phyloP scores from a whole-genome alignment of 2,797 vertebrate species.

The Paramormyrops hopkinsi region DNA sequence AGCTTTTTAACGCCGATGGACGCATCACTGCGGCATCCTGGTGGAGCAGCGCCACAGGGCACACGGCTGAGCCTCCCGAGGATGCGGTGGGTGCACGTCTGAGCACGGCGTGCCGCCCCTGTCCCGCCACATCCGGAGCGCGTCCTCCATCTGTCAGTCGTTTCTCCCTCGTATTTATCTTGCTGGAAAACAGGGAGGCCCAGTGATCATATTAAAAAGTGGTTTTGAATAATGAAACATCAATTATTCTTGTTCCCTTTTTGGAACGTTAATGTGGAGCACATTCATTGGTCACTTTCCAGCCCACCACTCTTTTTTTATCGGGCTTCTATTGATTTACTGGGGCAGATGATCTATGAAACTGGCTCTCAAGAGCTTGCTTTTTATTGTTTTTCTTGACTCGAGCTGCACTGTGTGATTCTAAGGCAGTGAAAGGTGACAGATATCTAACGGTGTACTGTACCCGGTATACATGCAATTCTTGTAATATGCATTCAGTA shows the following conservation, averaged over 20 bases:
- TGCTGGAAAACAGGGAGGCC: neutral
- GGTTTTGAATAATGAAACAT: neutral
- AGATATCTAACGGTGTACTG: neutral
- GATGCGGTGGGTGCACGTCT: neutral
- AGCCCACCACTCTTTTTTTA: neutral
- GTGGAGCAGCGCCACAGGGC: neutral
- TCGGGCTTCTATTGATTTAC: neutral
- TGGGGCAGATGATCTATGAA: neutral
- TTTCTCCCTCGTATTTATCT: neutral
- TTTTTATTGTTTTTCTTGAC: neutral
- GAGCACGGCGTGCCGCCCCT: too few species aligned
- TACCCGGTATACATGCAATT: neutral
- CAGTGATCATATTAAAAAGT: neutral
- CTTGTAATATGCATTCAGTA: neutral
- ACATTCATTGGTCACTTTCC: neutral
- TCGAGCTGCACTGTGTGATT: neutral
- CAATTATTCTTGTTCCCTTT: neutral
- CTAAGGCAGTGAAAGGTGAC: neutral
- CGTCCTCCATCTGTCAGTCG: neutral
- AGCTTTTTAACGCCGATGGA: neutral
- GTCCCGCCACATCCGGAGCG: neutral
- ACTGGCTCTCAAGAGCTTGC: neutral
- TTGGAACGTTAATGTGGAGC: neutral
- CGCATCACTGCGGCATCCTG: neutral
- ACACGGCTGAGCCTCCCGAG: too few species aligned